phyloP scores from a whole-genome alignment of 1,140 invertebrate genomes.

The Lepeophtheirus salmonis region DNA sequence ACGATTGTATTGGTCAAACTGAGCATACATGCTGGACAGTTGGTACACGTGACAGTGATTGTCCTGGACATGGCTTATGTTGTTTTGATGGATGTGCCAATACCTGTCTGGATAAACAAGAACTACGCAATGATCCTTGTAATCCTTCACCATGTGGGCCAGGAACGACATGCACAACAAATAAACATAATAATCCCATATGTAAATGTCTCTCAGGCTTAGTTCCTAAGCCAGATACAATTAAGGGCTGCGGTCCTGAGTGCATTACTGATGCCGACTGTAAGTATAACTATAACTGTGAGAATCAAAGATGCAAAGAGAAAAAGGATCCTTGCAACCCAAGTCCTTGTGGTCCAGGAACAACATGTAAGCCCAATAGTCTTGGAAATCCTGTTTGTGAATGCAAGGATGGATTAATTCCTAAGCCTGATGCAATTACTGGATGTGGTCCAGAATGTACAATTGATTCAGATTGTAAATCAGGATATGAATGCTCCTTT shows the following conservation, averaged over 20 bases:
- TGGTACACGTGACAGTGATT: slow-evolving; percentile 1
- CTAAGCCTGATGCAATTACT: slow-evolving; percentile 14
- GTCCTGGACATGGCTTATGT: slow-evolving; percentile 13
- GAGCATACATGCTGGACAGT: too few relatives aligned
- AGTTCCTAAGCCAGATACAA: slow-evolving; percentile 16
- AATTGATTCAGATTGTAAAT: slow-evolving; percentile 34
- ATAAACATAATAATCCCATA: slow-evolving; percentile 9
- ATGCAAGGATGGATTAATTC: slow-evolving; percentile 2
- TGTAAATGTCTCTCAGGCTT: slow-evolving; percentile 8
- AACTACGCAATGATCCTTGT: slow-evolving; percentile 9
- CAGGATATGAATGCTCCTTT: slow-evolving; percentile 31
- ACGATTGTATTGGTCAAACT: slow-evolving; percentile 27
- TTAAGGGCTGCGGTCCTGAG: slow-evolving; percentile 18
- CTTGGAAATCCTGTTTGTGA: slow-evolving; percentile 55
- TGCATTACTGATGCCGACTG: slow-evolving; percentile 14
- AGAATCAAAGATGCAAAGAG: not conserved
- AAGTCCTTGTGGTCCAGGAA: slow-evolving; percentile 34
- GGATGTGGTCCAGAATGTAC: slow-evolving; percentile 23
- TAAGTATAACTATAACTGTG: not conserved
- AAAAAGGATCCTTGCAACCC: slow-evolving; percentile 15
- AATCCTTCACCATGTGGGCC: slow-evolving; percentile 17
- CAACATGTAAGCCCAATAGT: slow-evolving; percentile 40
- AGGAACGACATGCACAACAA: slow-evolving; percentile 11
- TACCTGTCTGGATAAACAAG: not conserved
- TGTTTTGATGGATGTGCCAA: slow-evolving; percentile 14